Evolutionary conservation across 2,888 invertebrate genomes (phyloP).

Genomic region (Xestia c-nigrum): DNA sequence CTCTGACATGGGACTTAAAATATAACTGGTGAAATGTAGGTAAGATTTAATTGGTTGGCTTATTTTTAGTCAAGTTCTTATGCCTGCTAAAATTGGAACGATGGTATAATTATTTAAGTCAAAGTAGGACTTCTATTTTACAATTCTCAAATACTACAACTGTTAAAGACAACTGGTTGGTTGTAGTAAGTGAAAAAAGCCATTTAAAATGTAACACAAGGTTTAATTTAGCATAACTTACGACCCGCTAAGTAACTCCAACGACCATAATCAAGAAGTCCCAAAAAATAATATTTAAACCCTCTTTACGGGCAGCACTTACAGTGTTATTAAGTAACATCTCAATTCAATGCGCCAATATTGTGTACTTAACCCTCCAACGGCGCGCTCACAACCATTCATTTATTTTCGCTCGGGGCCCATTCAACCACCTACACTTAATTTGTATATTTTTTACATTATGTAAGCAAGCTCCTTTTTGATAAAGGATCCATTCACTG

Average conservation of each 20-base stretch:
- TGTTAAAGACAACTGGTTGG: background rate
- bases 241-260: conserved; percentile 44
- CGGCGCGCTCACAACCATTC: conserved; percentile 72
- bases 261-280: conserved; percentile 45
- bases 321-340: conserved; percentile 74
- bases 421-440: conserved; percentile 87
- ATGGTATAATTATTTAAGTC: no score
- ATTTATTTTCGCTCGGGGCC: conserved; percentile 77
- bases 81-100: no score
- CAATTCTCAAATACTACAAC: background rate
- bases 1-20: no score
- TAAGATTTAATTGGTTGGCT: no score
- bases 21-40: no score
- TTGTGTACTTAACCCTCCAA: conserved; percentile 78
- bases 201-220: background rate
- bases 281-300: conserved; percentile 57
- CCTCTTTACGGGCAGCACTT: conserved; percentile 52
- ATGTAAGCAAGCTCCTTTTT: conserved; percentile 83
- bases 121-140: no score
- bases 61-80: no score
- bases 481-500: conserved; percentile 86
- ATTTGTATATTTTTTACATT: conserved; percentile 87
- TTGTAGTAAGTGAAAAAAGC: background rate
- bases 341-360: conserved; percentile 79
- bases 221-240: conserved; percentile 17